Conservation (phyloP, 2,888 invertebrate genomes). For the Spatulosminthurus flaviceps region DNA sequence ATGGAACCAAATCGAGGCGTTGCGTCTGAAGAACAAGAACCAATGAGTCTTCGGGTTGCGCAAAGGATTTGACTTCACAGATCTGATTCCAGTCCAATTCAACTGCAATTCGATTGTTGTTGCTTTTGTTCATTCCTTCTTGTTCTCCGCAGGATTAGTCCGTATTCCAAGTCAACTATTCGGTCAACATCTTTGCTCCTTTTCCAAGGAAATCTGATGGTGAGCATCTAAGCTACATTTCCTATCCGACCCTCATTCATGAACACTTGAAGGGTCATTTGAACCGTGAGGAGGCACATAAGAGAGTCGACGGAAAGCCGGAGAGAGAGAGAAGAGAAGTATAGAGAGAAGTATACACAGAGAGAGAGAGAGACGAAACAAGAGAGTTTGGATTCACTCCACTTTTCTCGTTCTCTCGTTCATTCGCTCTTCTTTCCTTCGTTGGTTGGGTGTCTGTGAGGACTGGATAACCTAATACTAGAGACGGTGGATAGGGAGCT, state of each 20-base stretch:
- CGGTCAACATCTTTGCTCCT: constrained; percentile 15
- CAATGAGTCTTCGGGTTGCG: constrained; percentile 64
- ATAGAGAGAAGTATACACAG: too few relatives aligned
- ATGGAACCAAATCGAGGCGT: constrained; percentile 64
- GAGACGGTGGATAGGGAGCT: background rate
- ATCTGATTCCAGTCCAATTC: constrained; percentile 59
- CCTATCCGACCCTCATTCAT: constrained; percentile 1
- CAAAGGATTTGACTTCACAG: constrained; percentile 62
- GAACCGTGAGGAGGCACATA: background rate
- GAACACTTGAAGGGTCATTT: constrained; percentile 7
- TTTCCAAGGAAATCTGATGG: constrained; percentile 1
- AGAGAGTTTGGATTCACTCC: background rate
- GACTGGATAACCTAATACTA: background rate
- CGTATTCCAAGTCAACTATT: constrained; percentile 46
- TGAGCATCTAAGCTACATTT: background rate
- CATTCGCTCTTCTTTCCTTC: background rate
- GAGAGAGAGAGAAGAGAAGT: too few relatives aligned
- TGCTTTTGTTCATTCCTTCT: constrained; percentile 43
- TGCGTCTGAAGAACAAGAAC: constrained; percentile 63
- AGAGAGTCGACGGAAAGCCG: background rate
- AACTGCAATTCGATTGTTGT: constrained; percentile 59
- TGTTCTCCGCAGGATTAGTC: constrained; percentile 36
- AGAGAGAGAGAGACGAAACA: background rate
- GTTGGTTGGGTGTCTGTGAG: background rate
- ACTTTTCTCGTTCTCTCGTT: constrained; percentile 12